Percentiles rank a stretch among this genome's conserved stretches.
phyloP scores from a whole-genome alignment of 2,797 vertebrate genomes.

The Macrochelys suwanniensis region DNA sequence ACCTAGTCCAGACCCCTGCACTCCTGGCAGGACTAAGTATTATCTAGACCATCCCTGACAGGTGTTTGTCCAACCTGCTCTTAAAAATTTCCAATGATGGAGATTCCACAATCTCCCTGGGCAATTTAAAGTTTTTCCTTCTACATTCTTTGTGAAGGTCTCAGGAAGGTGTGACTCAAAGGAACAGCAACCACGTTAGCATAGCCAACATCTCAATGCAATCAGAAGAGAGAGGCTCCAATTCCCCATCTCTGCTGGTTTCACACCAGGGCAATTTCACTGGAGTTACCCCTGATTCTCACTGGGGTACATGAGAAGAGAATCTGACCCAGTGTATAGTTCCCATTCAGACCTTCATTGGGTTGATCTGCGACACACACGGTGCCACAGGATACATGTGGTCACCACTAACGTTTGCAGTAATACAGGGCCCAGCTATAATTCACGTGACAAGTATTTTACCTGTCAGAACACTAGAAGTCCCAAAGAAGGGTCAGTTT shows the following conservation, averaged over 20 bases:
- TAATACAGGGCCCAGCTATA: neutral
- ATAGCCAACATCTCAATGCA: neutral
- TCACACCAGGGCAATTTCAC: neutral
- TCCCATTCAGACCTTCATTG: neutral
- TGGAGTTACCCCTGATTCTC: neutral
- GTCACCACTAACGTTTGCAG: neutral
- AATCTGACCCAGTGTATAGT: neutral
- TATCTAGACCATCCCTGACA: too few species aligned
- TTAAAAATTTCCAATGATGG: too few species aligned
- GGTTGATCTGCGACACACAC: neutral
- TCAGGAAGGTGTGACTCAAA: neutral
- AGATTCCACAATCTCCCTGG: too few species aligned
- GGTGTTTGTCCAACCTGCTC: too few species aligned
- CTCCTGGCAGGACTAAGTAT: too few species aligned
- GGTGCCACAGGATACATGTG: neutral
- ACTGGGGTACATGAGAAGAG: neutral
- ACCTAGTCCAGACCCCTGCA: too few species aligned
- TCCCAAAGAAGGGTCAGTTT: neutral
- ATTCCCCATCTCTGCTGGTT: neutral
- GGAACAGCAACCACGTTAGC: neutral
- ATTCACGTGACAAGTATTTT: neutral
- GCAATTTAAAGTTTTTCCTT: neutral
- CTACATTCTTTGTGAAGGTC: neutral
- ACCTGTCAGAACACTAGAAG: neutral
- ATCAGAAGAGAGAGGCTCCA: neutral